Evolutionary conservation across 2,113 vertebrate genomes (phyloP).

Genomic region (Salminus brasiliensis): DNA sequence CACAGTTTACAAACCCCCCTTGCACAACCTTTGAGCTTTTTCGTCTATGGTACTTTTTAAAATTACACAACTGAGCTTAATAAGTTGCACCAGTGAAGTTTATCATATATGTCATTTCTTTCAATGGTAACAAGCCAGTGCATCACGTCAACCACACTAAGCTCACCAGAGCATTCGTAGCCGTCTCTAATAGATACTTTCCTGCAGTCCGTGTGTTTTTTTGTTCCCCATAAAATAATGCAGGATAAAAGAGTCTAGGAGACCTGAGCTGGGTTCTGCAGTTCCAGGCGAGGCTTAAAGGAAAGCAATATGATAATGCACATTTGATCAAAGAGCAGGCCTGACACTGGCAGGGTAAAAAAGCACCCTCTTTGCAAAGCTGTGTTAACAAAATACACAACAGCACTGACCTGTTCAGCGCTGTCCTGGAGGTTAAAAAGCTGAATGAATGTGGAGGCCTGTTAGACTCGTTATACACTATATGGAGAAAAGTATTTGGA

Average conservation of each 20-base stretch:
- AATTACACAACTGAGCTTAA: no score
- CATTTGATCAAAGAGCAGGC: constrained; percentile 41
- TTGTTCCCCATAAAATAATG: constrained; percentile 24
- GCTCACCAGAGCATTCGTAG: neutral
- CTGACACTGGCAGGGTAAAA: constrained; percentile 26
- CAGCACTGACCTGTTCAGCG: constrained; percentile 27
- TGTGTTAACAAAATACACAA: constrained; percentile 32
- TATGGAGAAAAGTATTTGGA: no score
- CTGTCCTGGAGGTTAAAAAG: constrained; percentile 33
- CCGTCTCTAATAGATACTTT: neutral
- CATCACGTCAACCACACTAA: neutral
- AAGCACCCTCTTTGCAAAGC: neutral
- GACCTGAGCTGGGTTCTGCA: neutral
- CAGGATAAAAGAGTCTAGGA: neutral
- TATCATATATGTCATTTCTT: no score
- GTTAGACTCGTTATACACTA: constrained; percentile 12
- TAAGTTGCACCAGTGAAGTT: no score
- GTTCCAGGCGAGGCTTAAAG: constrained; percentile 26
- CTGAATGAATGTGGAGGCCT: constrained; percentile 18
- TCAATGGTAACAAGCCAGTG: neutral
- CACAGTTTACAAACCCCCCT: no score
- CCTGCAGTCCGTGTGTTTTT: neutral
- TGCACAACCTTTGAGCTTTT: no score
- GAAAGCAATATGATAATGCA: constrained; percentile 41
- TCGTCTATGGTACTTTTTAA: no score